These are phyloP conservation scores for Cossypha polioptera DNA, from an alignment of 2,797 vertebrate species.

Conservation along the genomic window DNA sequence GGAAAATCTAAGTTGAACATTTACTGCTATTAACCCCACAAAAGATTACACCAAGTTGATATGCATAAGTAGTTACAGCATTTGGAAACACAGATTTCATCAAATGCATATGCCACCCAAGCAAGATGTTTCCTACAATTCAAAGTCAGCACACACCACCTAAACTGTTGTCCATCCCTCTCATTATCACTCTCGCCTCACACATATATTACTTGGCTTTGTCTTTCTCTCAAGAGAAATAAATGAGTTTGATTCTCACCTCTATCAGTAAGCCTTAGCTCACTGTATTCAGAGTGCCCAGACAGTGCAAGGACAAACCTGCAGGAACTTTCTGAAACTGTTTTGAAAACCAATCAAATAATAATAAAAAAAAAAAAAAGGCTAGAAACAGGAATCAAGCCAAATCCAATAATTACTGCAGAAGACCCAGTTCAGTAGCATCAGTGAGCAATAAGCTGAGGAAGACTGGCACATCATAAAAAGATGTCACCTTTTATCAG, in stretches of 20 bases:
- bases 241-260: background rate
- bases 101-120: background rate
- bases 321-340: background rate
- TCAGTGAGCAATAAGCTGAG: background rate
- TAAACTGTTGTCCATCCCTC: background rate
- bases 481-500: background rate
- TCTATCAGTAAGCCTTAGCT: background rate
- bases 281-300: background rate
- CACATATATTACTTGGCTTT: background rate
- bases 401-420: background rate
- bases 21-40: slow-evolving; percentile 66
- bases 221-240: background rate
- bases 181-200: background rate
- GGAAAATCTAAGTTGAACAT: slow-evolving; percentile 75
- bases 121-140: background rate
- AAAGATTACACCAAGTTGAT: slow-evolving; percentile 61
- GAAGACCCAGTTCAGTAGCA: background rate
- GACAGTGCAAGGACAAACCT: background rate
- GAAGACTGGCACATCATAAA: background rate
- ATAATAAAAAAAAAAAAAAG: too few relatives aligned
- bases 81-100: background rate
- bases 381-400: background rate
- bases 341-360: background rate
- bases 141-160: background rate
- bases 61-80: slow-evolving; percentile 19